Percentiles rank a stretch among this genome's conserved stretches.
Evolutionary conservation across 2,113 vertebrate genomes (phyloP).

Genomic region (Nycticorax nycticorax): DNA sequence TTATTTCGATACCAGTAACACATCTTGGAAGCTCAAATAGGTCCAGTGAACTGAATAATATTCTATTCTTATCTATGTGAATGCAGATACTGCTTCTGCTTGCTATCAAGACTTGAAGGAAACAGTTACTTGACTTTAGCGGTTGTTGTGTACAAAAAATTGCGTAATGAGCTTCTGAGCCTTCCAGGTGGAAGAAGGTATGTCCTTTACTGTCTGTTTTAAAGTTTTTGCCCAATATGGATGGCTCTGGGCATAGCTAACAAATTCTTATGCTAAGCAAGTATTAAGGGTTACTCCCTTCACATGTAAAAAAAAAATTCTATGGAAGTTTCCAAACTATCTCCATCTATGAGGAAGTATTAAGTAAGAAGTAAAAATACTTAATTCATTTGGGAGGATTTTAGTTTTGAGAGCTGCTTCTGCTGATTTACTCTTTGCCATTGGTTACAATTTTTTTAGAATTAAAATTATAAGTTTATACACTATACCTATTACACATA

Average conservation of each 20-base stretch:
- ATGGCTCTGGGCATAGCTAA: neutral
- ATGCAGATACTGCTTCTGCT: neutral
- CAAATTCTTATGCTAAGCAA: neutral
- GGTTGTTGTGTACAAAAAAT: neutral
- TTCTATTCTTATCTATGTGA: neutral
- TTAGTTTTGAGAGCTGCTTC: neutral
- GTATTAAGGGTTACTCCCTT: neutral
- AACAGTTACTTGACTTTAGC: neutral
- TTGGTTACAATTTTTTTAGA: neutral
- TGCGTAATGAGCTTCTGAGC: neutral
- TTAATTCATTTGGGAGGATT: neutral
- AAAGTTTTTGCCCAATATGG: neutral
- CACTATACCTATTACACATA: rapidly evolving
- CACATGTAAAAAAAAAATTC: neutral
- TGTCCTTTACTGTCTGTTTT: neutral
- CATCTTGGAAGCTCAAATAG: neutral
- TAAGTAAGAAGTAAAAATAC: neutral
- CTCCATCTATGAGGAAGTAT: neutral
- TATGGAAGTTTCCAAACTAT: neutral
- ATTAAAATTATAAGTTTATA: neutral
- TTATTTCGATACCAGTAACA: neutral
- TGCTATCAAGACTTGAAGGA: neutral
- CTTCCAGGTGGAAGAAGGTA: neutral
- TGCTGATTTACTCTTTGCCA: neutral
- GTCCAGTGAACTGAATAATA: neutral